Conservation (phyloP, 2,113 vertebrate genomes). For the Cisticola juncidis region DNA sequence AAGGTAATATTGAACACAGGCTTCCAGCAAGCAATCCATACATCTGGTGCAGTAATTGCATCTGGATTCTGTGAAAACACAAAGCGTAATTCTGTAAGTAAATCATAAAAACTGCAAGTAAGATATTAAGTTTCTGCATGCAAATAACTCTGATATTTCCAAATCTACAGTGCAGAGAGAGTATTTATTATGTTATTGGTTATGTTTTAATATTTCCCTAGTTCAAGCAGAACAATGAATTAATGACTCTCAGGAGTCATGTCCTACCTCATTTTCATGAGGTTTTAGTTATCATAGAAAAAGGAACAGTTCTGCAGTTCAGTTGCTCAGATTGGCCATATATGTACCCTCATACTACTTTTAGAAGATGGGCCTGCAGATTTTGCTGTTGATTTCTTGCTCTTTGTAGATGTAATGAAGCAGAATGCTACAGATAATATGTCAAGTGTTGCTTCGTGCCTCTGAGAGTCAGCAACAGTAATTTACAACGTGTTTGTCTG, state of each 20-base stretch:
- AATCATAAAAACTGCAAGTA: neutral
- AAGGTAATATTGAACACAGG: neutral
- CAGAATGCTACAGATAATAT: neutral
- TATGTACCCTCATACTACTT: neutral
- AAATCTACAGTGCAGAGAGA: neutral
- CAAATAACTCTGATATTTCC: neutral
- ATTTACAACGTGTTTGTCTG: neutral
- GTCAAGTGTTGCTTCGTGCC: neutral
- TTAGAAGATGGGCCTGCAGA: neutral
- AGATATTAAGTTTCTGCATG: neutral
- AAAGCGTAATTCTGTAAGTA: neutral
- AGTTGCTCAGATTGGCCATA: neutral
- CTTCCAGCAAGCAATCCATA: neutral
- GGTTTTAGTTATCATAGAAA: neutral
- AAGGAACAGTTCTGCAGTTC: neutral
- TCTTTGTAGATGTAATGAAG: neutral
- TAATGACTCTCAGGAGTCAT: neutral
- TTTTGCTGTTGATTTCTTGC: neutral
- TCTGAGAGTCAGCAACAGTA: neutral
- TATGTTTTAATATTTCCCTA: neutral
- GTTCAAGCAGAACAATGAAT: neutral
- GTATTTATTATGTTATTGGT: neutral
- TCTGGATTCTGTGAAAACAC: neutral
- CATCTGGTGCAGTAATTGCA: neutral
- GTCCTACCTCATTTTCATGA: neutral